Conservation (phyloP, 2,797 vertebrate species). For the Taenioides sp. region DNA sequence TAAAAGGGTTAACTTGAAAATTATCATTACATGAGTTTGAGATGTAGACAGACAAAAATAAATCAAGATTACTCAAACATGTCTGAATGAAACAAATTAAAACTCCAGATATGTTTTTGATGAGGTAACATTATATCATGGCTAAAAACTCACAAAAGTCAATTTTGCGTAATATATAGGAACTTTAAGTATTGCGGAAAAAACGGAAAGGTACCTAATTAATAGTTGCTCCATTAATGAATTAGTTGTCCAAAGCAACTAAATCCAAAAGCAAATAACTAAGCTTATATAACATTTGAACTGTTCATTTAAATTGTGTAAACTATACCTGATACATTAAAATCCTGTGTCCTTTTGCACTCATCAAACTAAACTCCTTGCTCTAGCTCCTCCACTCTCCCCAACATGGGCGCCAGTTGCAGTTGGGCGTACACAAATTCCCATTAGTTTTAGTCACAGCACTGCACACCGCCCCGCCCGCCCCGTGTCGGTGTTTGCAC, state of each 20-base stretch:
- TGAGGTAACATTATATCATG: no score
- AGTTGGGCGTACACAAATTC: slow-evolving; percentile 46
- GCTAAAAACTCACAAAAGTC: no score
- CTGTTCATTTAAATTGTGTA: background rate
- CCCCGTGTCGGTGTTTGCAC: slow-evolving; percentile 67
- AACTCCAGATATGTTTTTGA: no score
- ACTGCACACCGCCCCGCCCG: slow-evolving; percentile 33
- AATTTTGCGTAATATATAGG: no score
- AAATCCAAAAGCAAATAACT: background rate
- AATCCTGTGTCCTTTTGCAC: background rate
- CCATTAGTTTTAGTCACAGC: slow-evolving; percentile 67
- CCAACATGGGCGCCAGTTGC: slow-evolving; percentile 26
- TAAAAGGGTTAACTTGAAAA: no score
- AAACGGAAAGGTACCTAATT: background rate
- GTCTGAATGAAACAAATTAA: no score
- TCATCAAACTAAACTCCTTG: slow-evolving; percentile 18
- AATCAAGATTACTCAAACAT: no score
- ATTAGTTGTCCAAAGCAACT: background rate
- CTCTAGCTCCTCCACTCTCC: background rate
- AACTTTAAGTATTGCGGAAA: no score
- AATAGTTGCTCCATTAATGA: background rate
- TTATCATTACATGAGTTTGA: no score
- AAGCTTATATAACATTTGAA: background rate
- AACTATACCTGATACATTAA: no score
- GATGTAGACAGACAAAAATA: no score